Base-by-base conservation (phyloP, 2,113 vertebrate species). In the Crotophaga sulcirostris region DNA sequence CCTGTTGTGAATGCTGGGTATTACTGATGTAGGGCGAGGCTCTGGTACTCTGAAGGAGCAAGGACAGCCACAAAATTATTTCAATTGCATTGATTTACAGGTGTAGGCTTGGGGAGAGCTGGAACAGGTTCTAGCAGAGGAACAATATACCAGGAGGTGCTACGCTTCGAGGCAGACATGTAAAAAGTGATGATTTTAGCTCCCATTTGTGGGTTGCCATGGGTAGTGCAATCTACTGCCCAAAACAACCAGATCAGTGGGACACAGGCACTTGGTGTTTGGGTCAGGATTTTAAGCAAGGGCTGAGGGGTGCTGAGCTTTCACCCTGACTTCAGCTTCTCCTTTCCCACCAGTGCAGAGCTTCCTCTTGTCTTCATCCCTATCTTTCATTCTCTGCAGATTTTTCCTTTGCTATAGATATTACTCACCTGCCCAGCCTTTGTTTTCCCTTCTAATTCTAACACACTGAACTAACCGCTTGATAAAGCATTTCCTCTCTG, bases 341-440 rank as follows among this genome's bases (percentile, higher is more conserved):
- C 47, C 56, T 77, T 78, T 49, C 54, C 54, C 58, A n/a, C 10
- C 33, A 20, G 34, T 3, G 7, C 58, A 49, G 40, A 93, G 40
- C 58, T 82, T 45, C 79, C n/a, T 69, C 69, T 34, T 85, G 83
- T 34, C 59, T 88, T 80, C 6, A 0, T 24, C 52, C 75, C 38
- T 58, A 0, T 44, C 42, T 80, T 80, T 34, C 34, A 31, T 79
- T 70, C 78, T 77, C 23, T 25, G 38, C 38, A 59, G 54, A 33
- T 67, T 80, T 88, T 88, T 70, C 44, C 68, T 77, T 93, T 52
- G 56, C 68, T 68, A 90, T n/a, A 88, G 79, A 23, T 60, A 70
- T 90, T 90, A 96, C 83, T 95, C 85, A 92, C 72, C 79, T 90
- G 76, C 90, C 76, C 86, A 90, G 56, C 73, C 92, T 92, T 96